Evolutionary conservation across 2,113 vertebrate species (phyloP).

Genomic region (Melanerpes formicivorus): DNA sequence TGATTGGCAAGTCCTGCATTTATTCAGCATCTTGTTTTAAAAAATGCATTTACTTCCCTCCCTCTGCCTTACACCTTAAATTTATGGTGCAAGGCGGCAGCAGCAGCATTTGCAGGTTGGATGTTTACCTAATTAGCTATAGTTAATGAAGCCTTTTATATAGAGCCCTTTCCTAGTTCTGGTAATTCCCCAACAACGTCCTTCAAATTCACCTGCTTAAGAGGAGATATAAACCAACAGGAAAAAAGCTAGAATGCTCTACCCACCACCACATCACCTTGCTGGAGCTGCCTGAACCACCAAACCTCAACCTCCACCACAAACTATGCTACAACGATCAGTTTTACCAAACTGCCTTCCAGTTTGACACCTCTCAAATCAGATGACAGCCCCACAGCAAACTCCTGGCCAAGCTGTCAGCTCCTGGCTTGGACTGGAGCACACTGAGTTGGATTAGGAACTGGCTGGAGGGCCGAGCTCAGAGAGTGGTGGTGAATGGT

Average conservation of each 20-base stretch:
- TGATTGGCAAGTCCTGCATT: neutral
- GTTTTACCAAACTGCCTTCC: neutral
- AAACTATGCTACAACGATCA: neutral
- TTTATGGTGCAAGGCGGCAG: neutral
- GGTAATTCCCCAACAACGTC: neutral
- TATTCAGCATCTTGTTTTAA: neutral
- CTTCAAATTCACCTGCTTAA: neutral
- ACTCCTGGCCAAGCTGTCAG: too few species aligned
- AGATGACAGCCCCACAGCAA: neutral
- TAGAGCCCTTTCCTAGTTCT: neutral
- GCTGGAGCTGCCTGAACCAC: rapidly evolving
- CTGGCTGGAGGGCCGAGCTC: too few species aligned
- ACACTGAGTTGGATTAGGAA: too few species aligned
- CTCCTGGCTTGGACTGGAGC: too few species aligned
- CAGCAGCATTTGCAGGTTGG: neutral
- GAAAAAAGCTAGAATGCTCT: neutral
- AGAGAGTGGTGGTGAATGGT: too few species aligned
- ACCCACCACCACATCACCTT: neutral
- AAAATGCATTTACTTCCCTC: neutral
- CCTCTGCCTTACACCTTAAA: neutral
- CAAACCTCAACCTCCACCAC: neutral
- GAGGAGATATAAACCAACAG: neutral
- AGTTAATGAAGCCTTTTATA: neutral
- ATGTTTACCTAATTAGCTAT: neutral
- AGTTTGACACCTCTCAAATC: neutral